These are phyloP conservation scores for Lepidothrix coronata DNA, from an alignment of 2,113 vertebrate species.

Conservation along the genomic window DNA sequence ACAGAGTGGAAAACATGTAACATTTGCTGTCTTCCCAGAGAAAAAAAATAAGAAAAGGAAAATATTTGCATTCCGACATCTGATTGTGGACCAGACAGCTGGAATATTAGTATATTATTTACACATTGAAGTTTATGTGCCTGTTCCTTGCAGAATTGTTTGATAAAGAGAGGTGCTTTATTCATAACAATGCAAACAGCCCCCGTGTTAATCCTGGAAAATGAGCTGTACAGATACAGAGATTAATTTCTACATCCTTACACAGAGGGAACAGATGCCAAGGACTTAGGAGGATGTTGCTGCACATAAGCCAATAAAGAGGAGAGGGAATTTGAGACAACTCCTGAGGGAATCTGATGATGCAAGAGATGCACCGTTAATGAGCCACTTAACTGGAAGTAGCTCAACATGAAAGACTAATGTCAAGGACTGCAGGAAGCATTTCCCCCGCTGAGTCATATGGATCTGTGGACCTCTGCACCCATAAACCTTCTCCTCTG, in stretches of 20 bases:
- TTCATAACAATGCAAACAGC: background rate
- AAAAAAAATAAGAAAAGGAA: background rate
- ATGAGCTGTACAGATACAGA: background rate
- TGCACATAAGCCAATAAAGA: background rate
- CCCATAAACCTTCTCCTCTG: background rate
- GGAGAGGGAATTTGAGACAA: background rate
- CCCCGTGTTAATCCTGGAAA: background rate
- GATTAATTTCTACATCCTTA: background rate
- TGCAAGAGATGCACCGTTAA: background rate
- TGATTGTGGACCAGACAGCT: background rate
- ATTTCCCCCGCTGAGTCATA: background rate
- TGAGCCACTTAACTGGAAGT: background rate
- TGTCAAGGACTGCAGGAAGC: background rate
- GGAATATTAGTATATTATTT: background rate
- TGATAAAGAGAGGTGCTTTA: background rate
- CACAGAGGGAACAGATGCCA: background rate
- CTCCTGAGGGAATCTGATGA: background rate
- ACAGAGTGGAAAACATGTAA: background rate
- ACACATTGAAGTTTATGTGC: background rate
- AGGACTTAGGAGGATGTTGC: background rate
- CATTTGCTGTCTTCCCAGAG: background rate
- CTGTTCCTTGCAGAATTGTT: background rate
- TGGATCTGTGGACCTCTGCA: background rate
- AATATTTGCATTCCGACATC: background rate
- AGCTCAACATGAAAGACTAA: background rate